Evolutionary conservation across 2,888 invertebrate species (phyloP).

Genomic region (Archips crataeganus): DNA sequence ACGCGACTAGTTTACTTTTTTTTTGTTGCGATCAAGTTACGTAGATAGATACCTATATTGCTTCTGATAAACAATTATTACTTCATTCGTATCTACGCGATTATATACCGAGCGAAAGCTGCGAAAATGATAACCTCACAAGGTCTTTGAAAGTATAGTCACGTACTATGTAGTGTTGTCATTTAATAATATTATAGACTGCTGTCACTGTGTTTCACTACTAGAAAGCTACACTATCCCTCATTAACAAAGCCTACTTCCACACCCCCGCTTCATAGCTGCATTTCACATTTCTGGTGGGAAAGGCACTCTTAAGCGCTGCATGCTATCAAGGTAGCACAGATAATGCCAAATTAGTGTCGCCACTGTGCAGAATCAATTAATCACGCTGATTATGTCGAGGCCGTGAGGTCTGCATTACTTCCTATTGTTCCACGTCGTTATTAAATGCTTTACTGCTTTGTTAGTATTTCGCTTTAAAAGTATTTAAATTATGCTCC

Average conservation of each 20-base stretch:
- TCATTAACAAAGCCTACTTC: no score
- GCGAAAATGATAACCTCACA: not conserved
- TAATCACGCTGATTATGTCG: not conserved
- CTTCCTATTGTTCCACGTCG: conserved; percentile 3
- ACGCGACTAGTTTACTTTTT: not conserved
- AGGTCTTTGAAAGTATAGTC: not conserved
- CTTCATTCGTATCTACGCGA: not conserved
- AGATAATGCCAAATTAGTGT: not conserved
- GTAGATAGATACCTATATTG: not conserved
- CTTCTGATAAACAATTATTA: not conserved
- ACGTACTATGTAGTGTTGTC: not conserved
- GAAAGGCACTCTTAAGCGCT: no score
- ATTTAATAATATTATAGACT: no score
- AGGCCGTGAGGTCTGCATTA: not conserved
- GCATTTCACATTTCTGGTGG: no score
- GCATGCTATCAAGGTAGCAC: not conserved
- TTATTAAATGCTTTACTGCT: not conserved
- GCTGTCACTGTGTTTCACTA: no score
- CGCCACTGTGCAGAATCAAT: conserved; percentile 1
- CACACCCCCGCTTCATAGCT: no score
- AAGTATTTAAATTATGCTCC: no score
- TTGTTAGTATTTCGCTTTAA: no score
- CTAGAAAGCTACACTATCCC: no score
- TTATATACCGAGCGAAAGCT: not conserved
- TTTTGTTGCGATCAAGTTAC: not conserved